A percentile compares a stretch with the other conserved stretches of the same genome.
phyloP scores from a whole-genome alignment of 2,113 vertebrate genomes.

The Callithrix jacchus region DNA sequence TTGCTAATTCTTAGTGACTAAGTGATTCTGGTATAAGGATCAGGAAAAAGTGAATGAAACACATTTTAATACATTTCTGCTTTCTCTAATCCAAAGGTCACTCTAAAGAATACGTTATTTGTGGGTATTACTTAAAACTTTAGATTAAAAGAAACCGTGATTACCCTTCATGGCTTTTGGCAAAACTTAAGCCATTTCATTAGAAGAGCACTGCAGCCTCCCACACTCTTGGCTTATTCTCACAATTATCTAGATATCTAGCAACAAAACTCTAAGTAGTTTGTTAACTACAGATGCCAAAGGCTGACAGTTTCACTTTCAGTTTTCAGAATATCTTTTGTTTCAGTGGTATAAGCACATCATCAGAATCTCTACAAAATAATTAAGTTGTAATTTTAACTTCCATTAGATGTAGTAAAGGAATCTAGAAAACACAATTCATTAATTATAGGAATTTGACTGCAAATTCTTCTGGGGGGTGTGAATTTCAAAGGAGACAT shows the following conservation, averaged over 20 bases:
- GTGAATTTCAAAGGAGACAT: slow-evolving; percentile 66
- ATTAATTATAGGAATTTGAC: slow-evolving; percentile 53
- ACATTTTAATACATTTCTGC: background rate
- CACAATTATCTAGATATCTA: slow-evolving; percentile 50
- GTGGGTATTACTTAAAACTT: background rate
- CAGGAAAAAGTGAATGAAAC: background rate
- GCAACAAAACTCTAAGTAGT: background rate
- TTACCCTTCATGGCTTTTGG: background rate
- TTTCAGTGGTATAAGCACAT: slow-evolving; percentile 41
- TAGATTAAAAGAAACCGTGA: background rate
- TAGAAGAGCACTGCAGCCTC: background rate
- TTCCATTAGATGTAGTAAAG: slow-evolving; percentile 35
- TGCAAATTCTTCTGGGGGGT: slow-evolving; percentile 41
- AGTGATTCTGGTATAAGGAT: background rate
- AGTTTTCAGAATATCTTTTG: slow-evolving; percentile 22
- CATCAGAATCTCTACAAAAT: background rate
- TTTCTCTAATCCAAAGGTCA: background rate
- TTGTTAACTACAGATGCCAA: rapidly evolving
- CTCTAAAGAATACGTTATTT: background rate
- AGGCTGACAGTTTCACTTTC: slow-evolving; percentile 53
- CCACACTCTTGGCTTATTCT: background rate
- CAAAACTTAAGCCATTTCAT: slow-evolving; percentile 32
- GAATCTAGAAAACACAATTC: slow-evolving; percentile 33
- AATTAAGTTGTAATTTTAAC: slow-evolving; percentile 3
- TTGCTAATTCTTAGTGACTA: background rate